A percentile compares a stretch with the other conserved stretches of the same genome.
Evolutionary conservation across 37 sponge, comb jelly and placozoan species (phyloP).

Genomic region (Crambe crambe): DNA sequence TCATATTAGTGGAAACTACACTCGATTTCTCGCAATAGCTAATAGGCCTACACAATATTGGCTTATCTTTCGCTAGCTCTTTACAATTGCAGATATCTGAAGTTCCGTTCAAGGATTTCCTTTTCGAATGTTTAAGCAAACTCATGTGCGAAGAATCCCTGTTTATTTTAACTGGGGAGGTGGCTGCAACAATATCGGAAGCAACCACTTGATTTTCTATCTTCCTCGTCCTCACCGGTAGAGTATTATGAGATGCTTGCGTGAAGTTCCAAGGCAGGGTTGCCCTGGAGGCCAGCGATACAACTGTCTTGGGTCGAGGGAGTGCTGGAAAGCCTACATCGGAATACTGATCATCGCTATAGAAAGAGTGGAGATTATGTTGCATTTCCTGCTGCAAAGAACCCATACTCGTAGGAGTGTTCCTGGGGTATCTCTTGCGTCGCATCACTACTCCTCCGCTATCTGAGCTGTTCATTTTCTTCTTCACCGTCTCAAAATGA

Average conservation of each 20-base stretch:
- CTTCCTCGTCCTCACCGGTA: neutral
- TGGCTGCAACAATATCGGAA: neutral
- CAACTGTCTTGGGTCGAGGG: constrained; percentile 22
- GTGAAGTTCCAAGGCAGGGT: constrained; percentile 10
- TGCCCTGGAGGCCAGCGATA: neutral
- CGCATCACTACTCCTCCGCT: neutral
- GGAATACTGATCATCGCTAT: constrained; percentile 25
- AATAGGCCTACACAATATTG: neutral
- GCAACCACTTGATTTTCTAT: neutral
- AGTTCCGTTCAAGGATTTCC: neutral
- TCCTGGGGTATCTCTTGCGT: neutral
- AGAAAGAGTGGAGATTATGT: constrained; percentile 1
- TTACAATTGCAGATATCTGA: neutral
- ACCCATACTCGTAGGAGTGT: neutral
- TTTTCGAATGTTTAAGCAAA: neutral
- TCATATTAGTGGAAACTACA: constrained; percentile 2
- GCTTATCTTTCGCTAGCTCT: neutral
- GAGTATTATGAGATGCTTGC: neutral
- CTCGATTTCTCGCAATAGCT: neutral
- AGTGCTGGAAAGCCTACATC: constrained; percentile 32
- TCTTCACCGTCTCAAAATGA: constrained; percentile 6
- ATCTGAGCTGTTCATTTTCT: neutral
- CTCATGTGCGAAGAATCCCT: neutral
- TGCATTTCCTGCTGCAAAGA: constrained; percentile 19
- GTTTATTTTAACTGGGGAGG: neutral